These are phyloP conservation scores for Eupithecia subfuscata DNA, from an alignment of 2,888 invertebrate species.

Conservation along the genomic window DNA sequence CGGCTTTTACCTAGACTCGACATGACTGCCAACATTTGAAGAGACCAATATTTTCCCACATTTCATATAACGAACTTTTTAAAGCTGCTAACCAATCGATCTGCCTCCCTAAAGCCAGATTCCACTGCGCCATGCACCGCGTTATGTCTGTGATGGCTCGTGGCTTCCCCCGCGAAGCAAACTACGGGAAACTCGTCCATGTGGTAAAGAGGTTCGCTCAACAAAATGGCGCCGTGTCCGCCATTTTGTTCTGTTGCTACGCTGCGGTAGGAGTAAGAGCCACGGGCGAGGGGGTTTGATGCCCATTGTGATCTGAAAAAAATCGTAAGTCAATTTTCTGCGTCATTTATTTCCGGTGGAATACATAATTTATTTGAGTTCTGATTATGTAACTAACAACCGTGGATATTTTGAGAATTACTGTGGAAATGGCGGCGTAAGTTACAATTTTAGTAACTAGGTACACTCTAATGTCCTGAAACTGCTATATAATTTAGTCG, in stretches of 20 bases:
- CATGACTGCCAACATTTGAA: background rate
- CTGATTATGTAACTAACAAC: background rate
- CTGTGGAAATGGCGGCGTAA: background rate
- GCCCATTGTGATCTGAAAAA: conserved; percentile 86
- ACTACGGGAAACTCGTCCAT: conserved; percentile 75
- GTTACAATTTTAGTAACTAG: no score
- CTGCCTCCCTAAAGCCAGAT: conserved; percentile 89
- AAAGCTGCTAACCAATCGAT: conserved; percentile 77
- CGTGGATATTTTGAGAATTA: background rate
- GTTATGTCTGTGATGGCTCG: conserved; percentile 85
- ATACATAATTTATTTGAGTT: background rate
- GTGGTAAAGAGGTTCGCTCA: conserved; percentile 82
- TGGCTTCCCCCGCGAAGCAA: conserved; percentile 88
- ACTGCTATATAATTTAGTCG: no score
- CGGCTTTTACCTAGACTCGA: no score
- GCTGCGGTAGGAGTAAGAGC: conserved; percentile 87
- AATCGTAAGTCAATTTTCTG: background rate
- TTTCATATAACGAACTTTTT: conserved; percentile 41
- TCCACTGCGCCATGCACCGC: conserved; percentile 90
- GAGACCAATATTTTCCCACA: background rate
- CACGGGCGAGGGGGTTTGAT: conserved; percentile 83
- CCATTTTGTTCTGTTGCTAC: conserved; percentile 81
- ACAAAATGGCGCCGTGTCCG: conserved; percentile 74
- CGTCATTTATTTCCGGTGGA: background rate
- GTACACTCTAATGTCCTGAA: no score